These are phyloP conservation scores for Mesocentrotus franciscanus DNA, from an alignment of 53 echinoderm and acorn worm genomes.

Conservation along the genomic window DNA sequence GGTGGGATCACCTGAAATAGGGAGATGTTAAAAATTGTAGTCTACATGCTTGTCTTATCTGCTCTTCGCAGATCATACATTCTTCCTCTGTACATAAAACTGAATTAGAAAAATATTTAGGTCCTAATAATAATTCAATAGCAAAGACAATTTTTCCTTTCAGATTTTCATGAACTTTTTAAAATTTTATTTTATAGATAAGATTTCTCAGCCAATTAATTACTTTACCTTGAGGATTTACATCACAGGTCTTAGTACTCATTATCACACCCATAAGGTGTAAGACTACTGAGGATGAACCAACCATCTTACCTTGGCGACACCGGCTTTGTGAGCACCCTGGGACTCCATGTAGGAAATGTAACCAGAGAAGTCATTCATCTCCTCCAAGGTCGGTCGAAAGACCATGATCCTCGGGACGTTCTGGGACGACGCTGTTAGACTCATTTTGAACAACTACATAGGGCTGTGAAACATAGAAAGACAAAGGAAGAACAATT, in stretches of 20 bases:
- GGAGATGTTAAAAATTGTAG: not conserved
- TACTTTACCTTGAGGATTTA: not conserved
- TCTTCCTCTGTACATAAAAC: not conserved
- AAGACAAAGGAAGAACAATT: not conserved
- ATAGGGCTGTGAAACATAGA: not conserved
- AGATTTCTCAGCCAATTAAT: not conserved
- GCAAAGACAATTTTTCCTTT: not conserved
- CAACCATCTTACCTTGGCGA: slow-evolving; percentile 83
- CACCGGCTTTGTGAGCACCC: slow-evolving; percentile 94
- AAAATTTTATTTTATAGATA: not conserved
- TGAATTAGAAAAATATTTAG: too few relatives aligned
- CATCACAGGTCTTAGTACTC: not conserved
- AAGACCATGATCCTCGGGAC: slow-evolving; percentile 98
- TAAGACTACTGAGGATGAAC: not conserved
- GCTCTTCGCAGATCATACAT: not conserved
- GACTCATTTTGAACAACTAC: slow-evolving; percentile 70
- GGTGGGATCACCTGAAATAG: slow-evolving; percentile 92
- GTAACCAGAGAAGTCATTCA: slow-evolving; percentile 91
- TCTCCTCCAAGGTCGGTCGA: slow-evolving; percentile 96
- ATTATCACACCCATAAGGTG: not conserved
- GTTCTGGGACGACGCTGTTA: slow-evolving; percentile 75
- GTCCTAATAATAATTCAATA: not conserved
- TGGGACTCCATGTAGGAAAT: slow-evolving; percentile 90
- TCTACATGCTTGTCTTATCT: not conserved
- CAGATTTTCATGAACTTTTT: not conserved